These are phyloP conservation scores for Nesidiocoris tenuis DNA, from an alignment of 2,888 invertebrate genomes.

Conservation along the genomic window DNA sequence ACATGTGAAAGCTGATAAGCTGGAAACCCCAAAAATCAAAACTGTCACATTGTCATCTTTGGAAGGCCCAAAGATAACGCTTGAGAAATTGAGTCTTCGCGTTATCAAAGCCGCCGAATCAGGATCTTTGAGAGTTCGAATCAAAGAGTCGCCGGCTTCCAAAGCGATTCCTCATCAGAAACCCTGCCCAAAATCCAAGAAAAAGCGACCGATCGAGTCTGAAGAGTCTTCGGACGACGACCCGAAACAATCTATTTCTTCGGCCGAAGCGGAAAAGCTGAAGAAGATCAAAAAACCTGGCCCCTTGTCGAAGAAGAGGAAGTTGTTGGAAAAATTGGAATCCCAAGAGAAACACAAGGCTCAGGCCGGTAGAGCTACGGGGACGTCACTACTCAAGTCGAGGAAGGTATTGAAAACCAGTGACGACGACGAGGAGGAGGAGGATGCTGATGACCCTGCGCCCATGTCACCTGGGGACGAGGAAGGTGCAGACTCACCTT, in stretches of 20 bases:
- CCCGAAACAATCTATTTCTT: neutral
- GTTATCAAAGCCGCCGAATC: slow-evolving; percentile 32
- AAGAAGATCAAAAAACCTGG: neutral
- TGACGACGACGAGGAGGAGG: slow-evolving; percentile 17
- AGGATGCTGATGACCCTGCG: slow-evolving; percentile 15
- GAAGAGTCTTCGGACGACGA: slow-evolving; percentile 6
- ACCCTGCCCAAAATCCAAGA: slow-evolving; percentile 22
- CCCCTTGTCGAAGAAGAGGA: slow-evolving; percentile 24
- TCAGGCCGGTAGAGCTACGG: too few species aligned
- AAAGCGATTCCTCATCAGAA: neutral
- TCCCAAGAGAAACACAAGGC: too few species aligned
- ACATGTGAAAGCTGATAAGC: neutral
- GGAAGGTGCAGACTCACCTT: neutral
- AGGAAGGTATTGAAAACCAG: slow-evolving; percentile 13
- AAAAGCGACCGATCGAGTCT: slow-evolving; percentile 7
- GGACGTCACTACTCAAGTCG: too few species aligned
- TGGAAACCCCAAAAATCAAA: neutral
- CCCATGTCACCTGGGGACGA: neutral
- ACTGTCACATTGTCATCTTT: slow-evolving; percentile 12
- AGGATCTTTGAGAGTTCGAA: slow-evolving; percentile 27
- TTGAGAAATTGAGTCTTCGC: slow-evolving; percentile 10
- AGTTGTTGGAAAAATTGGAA: neutral
- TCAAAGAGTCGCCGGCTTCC: slow-evolving; percentile 3
- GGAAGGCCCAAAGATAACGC: neutral
- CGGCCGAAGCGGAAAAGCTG: neutral